A percentile compares a stretch with the other conserved stretches of the same genome.
Evolutionary conservation across 2,888 invertebrate genomes (phyloP).

Genomic region (Palloptera scutellata): DNA sequence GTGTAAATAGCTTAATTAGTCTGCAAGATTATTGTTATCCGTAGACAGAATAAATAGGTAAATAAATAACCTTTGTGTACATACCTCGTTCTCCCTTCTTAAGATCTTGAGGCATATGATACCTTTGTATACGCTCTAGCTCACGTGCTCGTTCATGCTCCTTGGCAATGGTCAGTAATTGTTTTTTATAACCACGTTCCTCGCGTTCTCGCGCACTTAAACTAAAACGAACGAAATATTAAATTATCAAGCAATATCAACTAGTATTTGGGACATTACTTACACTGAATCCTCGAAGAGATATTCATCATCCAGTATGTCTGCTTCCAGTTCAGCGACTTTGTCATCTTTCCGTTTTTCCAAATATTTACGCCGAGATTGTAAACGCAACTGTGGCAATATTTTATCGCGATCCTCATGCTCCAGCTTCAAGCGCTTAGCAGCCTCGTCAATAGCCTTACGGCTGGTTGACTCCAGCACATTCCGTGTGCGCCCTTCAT

Average conservation of each 20-base stretch:
- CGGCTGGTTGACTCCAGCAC: slow-evolving; percentile 73
- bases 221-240: slow-evolving; percentile 65
- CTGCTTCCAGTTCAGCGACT: slow-evolving; percentile 91
- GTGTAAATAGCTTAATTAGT: too few species aligned
- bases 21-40: too few species aligned
- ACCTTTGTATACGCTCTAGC: slow-evolving; percentile 89
- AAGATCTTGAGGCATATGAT: slow-evolving; percentile 91
- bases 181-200: slow-evolving; percentile 90
- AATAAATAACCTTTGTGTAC: too few species aligned
- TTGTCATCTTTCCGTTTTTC: slow-evolving; percentile 97
- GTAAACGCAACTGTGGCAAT: slow-evolving; percentile 85
- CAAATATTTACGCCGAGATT: slow-evolving; percentile 92
- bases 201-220: slow-evolving; percentile 85
- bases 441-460: slow-evolving; percentile 84
- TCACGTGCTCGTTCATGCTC: slow-evolving; percentile 96
- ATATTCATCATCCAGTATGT: slow-evolving; percentile 95
- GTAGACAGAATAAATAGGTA: too few species aligned
- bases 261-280: slow-evolving; percentile 57
- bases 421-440: slow-evolving; percentile 88
- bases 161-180: slow-evolving; percentile 86
- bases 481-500: slow-evolving; percentile 87
- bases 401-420: slow-evolving; percentile 85
- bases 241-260: slow-evolving; percentile 3
- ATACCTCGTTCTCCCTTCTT: slow-evolving; percentile 75
- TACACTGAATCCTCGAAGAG: slow-evolving; percentile 89